phyloP scores from a whole-genome alignment of 2,888 invertebrate genomes.

The Chrysotoxum bicinctum region DNA sequence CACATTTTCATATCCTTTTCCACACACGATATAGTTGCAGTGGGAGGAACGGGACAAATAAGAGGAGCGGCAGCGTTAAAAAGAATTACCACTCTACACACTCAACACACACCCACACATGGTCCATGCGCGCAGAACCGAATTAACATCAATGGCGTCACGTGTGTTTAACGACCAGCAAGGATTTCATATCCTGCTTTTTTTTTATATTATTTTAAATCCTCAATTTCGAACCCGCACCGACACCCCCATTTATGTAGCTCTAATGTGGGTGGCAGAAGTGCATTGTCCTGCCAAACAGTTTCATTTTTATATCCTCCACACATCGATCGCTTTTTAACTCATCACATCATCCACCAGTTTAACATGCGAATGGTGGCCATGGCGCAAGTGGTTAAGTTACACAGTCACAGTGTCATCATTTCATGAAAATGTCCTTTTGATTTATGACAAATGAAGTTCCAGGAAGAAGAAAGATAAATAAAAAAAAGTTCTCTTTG shows the following conservation, averaged over 20 bases:
- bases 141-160: constrained; percentile 67
- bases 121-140: constrained; percentile 55
- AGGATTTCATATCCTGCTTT: constrained; percentile 6
- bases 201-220: background rate
- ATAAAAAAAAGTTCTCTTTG: background rate
- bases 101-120: background rate
- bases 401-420: background rate
- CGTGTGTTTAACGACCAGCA: constrained; percentile 69
- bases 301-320: constrained; percentile 7
- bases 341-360: constrained; percentile 35
- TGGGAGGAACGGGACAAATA: constrained; percentile 21
- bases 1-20: constrained; percentile 44
- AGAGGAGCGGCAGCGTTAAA: background rate
- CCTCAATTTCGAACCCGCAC: background rate
- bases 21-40: constrained; percentile 32
- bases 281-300: constrained; percentile 19
- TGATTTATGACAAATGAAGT: constrained; percentile 38
- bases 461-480: background rate
- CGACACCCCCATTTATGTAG: constrained; percentile 17
- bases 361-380: constrained; percentile 16
- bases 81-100: constrained; percentile 29
- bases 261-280: constrained; percentile 34
- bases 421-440: constrained; percentile 24
- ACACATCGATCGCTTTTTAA: constrained; percentile 11
- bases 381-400: constrained; percentile 29